These are phyloP conservation scores for Metopia argyrocephala DNA, from an alignment of 2,888 invertebrate species.

Conservation along the genomic window DNA sequence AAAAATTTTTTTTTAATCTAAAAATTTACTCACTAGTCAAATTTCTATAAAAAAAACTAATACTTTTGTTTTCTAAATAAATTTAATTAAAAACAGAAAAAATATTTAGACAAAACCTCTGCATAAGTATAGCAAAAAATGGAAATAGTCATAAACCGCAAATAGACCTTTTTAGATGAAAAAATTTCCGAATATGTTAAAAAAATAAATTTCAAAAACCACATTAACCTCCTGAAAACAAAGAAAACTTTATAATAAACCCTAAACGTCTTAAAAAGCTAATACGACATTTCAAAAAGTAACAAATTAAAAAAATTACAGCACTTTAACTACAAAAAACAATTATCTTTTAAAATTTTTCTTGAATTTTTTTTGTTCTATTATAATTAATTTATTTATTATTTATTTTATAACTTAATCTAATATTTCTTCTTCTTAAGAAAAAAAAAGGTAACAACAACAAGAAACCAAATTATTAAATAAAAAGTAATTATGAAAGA, in stretches of 20 bases:
- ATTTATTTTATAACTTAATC: constrained; percentile 41
- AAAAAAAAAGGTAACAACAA: constrained; percentile 14
- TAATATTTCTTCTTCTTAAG: constrained; percentile 45
- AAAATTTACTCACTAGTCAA: constrained; percentile 54
- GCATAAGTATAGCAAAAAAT: constrained; percentile 52
- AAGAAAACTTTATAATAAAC: constrained; percentile 36
- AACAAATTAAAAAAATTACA: constrained; percentile 45
- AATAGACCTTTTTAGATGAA: not conserved
- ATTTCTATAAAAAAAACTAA: constrained; percentile 54
- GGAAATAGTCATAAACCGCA: not conserved
- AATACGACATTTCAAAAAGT: constrained; percentile 31
- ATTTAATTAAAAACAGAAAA: constrained; percentile 54
- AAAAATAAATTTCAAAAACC: constrained; percentile 53
- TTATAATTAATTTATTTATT: constrained; percentile 31
- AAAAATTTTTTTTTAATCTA: not conserved
- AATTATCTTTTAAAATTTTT: constrained; percentile 19
- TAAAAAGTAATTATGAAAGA: constrained; percentile 35
- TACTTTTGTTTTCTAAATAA: constrained; percentile 58
- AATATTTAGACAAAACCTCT: constrained; percentile 58
- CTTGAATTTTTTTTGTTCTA: constrained; percentile 20
- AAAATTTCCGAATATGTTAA: not conserved
- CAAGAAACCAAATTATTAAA: constrained; percentile 44
- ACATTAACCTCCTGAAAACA: constrained; percentile 58
- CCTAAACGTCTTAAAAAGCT: constrained; percentile 57
- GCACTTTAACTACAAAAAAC: constrained; percentile 55